Base-by-base conservation (phyloP, 2,113 vertebrate genomes). In the Polypterus senegalus region DNA sequence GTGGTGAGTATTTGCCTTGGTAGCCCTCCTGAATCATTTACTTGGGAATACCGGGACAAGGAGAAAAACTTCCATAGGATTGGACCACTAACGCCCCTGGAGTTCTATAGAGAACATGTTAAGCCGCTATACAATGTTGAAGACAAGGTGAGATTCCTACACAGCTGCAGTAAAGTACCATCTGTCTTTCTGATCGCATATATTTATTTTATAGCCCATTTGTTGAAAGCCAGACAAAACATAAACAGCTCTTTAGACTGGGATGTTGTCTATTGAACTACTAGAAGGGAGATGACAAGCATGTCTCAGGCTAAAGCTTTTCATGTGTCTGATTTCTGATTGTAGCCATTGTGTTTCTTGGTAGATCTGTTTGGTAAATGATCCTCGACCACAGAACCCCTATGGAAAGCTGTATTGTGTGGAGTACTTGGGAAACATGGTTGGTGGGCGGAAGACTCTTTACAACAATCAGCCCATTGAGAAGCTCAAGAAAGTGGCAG, bases 21-120 rank as follows among this genome's bases (percentile, higher is more conserved):
- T 67, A 97, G 75, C 73, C 96, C 96, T 58, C 95, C 94, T 0
- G 89, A 94, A 54, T 91, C 85, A 10, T 90, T 99, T 79, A 88
- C 84, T 69, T 99, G 96, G 96, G 95, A 99, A 63, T 99, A 91
- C 82, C 77, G 93, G 61, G 95, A 99, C 69, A 97, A 98, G 80
- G 95, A 97, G 68, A 97, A 98, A 79, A 90, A 78, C 66, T 98
- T 94, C 71, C 87, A 97, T 71, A 91, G 88, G 44, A 84, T 93
- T 0, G 94, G 92, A 57, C 91, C 93, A 0, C 53, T 96, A 67
- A 88, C 90, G 10, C 96, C 96, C 0, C 73, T 88, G 77, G 80
- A 93, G 62, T 98, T 99, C 83, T 99, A 99, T 81, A 85, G 58
- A 1, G 81, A 97, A 6, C 91, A 98, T 0, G 89, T 99, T 70